Evolutionary conservation across 2,797 vertebrate genomes (phyloP).

Genomic region (Semaprochilodus insignis): DNA sequence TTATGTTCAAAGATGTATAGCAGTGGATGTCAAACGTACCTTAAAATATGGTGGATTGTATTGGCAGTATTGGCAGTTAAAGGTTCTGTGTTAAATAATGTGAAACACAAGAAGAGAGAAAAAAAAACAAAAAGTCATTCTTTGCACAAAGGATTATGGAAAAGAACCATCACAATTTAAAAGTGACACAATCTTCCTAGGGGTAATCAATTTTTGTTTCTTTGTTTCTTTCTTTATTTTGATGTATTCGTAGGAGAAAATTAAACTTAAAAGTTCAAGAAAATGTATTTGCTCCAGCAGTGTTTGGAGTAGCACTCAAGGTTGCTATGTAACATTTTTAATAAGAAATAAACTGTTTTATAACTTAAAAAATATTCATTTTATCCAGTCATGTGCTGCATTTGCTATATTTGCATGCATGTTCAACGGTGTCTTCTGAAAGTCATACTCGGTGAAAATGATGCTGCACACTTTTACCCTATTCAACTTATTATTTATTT

Average conservation of each 20-base stretch:
- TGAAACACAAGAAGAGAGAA: slow-evolving; percentile 58
- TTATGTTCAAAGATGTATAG: slow-evolving; percentile 51
- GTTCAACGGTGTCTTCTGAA: neutral
- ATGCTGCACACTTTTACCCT: too few species aligned
- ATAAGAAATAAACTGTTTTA: slow-evolving; percentile 73
- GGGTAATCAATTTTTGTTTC: slow-evolving; percentile 51
- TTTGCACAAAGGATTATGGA: slow-evolving; percentile 68
- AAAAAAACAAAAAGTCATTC: slow-evolving; percentile 54
- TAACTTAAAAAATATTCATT: slow-evolving; percentile 60
- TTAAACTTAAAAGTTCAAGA: slow-evolving; percentile 62
- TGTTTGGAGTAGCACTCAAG: slow-evolving; percentile 68
- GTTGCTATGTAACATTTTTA: slow-evolving; percentile 73
- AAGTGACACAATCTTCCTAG: slow-evolving; percentile 63
- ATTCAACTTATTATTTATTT: too few species aligned
- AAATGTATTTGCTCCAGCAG: slow-evolving; percentile 69
- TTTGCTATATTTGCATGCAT: neutral
- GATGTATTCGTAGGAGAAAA: slow-evolving; percentile 61
- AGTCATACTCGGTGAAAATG: neutral
- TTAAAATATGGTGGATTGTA: slow-evolving; percentile 49
- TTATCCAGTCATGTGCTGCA: slow-evolving; percentile 40
- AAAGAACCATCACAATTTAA: slow-evolving; percentile 51
- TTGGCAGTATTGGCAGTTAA: slow-evolving; percentile 37
- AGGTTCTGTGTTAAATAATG: slow-evolving; percentile 50
- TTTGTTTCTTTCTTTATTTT: slow-evolving; percentile 42
- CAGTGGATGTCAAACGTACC: slow-evolving; percentile 50